A percentile compares a stretch with the other conserved stretches of the same genome.
Conservation (phyloP, 2,797 vertebrate species). For the Lutjanus campechanus region DNA sequence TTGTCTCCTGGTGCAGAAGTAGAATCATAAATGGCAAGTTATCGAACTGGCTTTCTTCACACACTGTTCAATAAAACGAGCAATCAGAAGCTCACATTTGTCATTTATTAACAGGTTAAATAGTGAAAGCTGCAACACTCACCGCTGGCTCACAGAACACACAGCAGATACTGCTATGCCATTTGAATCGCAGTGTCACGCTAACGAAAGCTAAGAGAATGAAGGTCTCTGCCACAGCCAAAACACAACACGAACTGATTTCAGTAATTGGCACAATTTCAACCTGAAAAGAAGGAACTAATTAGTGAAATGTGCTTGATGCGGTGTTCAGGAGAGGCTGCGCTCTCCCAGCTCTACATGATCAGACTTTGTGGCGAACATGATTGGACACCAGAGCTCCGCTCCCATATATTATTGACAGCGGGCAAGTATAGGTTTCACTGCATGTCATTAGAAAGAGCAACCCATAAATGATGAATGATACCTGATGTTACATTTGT, state of each 20-base stretch:
- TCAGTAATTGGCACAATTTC: slow-evolving; percentile 29
- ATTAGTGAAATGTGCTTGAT: slow-evolving; percentile 33
- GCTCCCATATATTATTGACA: slow-evolving; percentile 56
- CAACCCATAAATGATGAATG: slow-evolving; percentile 63
- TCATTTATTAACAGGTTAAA: slow-evolving; percentile 48
- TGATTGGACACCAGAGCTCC: slow-evolving; percentile 19
- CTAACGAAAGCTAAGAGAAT: background rate
- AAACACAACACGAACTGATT: slow-evolving; percentile 15
- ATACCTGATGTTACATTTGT: slow-evolving; percentile 33
- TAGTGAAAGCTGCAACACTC: slow-evolving; percentile 12
- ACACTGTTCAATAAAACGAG: slow-evolving; percentile 23
- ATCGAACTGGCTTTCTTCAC: slow-evolving; percentile 16
- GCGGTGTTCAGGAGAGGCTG: slow-evolving; percentile 14
- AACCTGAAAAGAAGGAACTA: slow-evolving; percentile 7
- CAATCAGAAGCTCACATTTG: slow-evolving; percentile 26
- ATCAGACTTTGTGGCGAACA: slow-evolving; percentile 14
- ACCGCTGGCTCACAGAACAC: background rate
- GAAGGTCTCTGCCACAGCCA: background rate
- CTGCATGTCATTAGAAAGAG: slow-evolving; percentile 35
- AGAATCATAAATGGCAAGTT: slow-evolving; percentile 39
- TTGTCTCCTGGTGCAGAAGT: slow-evolving; percentile 14
- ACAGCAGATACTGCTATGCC: background rate
- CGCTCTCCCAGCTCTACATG: background rate
- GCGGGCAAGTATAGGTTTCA: slow-evolving; percentile 32
- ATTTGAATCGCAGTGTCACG: background rate